phyloP scores from a whole-genome alignment of 2,888 invertebrate genomes.

The Octodonta nipae region DNA sequence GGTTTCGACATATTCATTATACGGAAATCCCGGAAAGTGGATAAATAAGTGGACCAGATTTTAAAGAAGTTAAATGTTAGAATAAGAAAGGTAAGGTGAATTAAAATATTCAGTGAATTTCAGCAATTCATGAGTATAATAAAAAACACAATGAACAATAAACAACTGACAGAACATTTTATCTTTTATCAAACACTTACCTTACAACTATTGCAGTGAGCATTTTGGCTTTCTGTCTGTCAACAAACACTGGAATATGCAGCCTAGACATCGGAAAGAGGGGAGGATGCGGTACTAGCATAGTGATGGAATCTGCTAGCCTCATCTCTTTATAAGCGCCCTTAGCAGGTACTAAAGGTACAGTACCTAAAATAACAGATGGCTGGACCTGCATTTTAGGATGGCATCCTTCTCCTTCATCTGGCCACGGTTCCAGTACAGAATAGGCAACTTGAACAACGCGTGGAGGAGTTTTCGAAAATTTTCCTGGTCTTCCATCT shows the following conservation, averaged over 20 bases:
- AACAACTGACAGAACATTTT: neutral
- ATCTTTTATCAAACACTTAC: conserved; percentile 39
- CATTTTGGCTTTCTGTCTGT: conserved; percentile 51
- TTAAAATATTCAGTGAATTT: too few species aligned
- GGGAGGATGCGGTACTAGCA: conserved; percentile 76
- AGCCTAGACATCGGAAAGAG: conserved; percentile 80
- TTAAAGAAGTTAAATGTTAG: too few species aligned
- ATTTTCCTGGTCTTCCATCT: conserved; percentile 39
- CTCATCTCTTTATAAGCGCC: conserved; percentile 74
- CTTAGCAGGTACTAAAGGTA: conserved; percentile 63
- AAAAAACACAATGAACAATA: too few species aligned
- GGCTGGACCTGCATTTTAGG: conserved; percentile 58
- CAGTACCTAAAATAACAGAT: conserved; percentile 41
- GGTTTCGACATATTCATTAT: too few species aligned
- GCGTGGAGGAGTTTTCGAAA: conserved; percentile 46
- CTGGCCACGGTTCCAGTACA: conserved; percentile 67
- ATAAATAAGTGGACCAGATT: too few species aligned
- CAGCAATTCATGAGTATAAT: too few species aligned
- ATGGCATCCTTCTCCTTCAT: conserved; percentile 54
- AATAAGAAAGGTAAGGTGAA: too few species aligned
- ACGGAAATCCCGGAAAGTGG: too few species aligned
- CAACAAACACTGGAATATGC: conserved; percentile 80
- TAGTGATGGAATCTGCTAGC: conserved; percentile 69
- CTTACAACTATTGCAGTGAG: conserved; percentile 71
- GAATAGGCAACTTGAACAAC: conserved; percentile 75